These are phyloP conservation scores for Barnardius zonarius DNA, from an alignment of 2,113 vertebrate genomes.

Conservation along the genomic window DNA sequence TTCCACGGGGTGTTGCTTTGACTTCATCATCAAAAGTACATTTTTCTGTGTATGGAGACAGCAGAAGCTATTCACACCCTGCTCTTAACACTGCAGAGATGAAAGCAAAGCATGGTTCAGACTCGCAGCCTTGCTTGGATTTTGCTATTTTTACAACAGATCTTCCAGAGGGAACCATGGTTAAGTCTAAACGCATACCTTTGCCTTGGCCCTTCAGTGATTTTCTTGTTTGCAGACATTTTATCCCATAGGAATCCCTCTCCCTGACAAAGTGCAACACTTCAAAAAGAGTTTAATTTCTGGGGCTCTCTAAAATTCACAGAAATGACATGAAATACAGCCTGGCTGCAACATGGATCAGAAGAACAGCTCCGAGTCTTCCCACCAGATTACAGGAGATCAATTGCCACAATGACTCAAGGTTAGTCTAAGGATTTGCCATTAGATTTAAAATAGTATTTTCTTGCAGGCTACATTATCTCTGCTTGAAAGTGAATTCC, in stretches of 20 bases:
- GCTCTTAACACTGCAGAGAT: neutral
- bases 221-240: neutral
- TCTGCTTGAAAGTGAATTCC: neutral
- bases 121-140: neutral
- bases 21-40: neutral
- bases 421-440: neutral
- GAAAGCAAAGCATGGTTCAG: neutral
- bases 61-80: neutral
- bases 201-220: neutral
- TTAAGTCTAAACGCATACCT: conserved; percentile 8
- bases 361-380: neutral
- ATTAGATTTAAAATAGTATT: neutral
- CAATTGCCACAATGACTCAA: neutral
- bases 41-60: neutral
- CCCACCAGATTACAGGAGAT: neutral
- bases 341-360: neutral
- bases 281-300: neutral
- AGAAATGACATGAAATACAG: neutral
- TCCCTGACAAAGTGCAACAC: neutral
- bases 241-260: neutral
- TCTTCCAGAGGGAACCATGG: neutral
- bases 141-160: conserved; percentile 20
- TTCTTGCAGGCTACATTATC: neutral
- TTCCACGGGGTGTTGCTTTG: neutral
- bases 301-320: neutral